Percentiles rank a stretch among this genome's conserved stretches.
Evolutionary conservation across 2,113 vertebrate species (phyloP).

Genomic region (Aramus guarauna): DNA sequence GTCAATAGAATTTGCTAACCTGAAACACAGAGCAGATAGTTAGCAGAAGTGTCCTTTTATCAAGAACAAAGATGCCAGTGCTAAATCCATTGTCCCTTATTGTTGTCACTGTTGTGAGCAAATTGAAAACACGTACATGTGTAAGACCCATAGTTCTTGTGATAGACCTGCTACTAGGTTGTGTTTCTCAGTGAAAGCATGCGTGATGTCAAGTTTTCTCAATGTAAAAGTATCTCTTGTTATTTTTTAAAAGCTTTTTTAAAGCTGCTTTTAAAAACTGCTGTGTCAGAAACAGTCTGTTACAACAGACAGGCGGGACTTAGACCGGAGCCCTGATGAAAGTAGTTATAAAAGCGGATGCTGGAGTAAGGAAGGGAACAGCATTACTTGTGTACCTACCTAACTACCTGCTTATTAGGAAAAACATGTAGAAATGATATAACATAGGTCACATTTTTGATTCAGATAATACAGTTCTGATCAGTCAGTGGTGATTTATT

Average conservation of each 20-base stretch:
- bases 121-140: neutral
- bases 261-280: neutral
- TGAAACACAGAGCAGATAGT: neutral
- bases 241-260: neutral
- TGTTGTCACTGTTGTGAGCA: neutral
- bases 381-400: neutral
- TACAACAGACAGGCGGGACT: neutral
- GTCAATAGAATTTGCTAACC: constrained; percentile 56
- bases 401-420: neutral
- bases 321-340: neutral
- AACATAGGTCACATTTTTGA: neutral
- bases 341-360: neutral
- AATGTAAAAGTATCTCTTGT: neutral
- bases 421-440: neutral
- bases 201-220: neutral
- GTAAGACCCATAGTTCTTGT: neutral
- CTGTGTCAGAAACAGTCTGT: neutral
- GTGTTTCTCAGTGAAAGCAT: neutral
- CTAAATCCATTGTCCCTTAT: neutral
- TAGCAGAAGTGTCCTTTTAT: neutral
- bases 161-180: neutral
- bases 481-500: neutral
- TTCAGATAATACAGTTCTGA: neutral
- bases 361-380: neutral
- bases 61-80: neutral